A percentile compares a stretch with the other conserved stretches of the same genome.
phyloP scores from a whole-genome alignment of 2,888 invertebrate species.

The Fabriciana adippe region DNA sequence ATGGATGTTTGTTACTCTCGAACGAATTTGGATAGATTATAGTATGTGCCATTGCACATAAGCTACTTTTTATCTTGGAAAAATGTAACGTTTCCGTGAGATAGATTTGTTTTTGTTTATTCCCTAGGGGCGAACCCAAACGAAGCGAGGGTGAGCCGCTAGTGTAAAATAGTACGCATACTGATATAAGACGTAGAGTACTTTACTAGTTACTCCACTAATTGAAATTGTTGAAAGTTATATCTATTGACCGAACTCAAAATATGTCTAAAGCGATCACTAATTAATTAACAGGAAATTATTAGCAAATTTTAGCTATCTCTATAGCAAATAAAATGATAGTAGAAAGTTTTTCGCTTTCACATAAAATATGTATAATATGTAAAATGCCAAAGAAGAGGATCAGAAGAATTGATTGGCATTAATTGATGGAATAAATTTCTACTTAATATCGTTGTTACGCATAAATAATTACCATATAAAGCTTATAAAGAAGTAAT shows the following conservation, averaged over 20 bases:
- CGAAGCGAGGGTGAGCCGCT: too few species aligned
- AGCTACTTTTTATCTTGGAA: too few species aligned
- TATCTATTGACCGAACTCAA: not conserved
- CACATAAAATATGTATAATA: conserved; percentile 9
- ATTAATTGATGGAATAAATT: conserved; percentile 2
- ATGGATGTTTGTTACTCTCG: too few species aligned
- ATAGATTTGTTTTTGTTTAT: too few species aligned
- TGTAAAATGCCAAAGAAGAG: not conserved
- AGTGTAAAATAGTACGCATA: too few species aligned
- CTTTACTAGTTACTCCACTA: too few species aligned
- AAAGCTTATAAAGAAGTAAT: not conserved
- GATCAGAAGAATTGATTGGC: not conserved
- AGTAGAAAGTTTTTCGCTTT: conserved; percentile 13
- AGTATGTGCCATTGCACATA: too few species aligned
- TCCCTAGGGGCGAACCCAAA: too few species aligned
- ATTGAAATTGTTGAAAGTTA: too few species aligned
- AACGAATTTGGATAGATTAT: too few species aligned
- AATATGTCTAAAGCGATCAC: not conserved
- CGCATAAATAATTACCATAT: not conserved
- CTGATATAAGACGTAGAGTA: too few species aligned
- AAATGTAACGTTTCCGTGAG: too few species aligned
- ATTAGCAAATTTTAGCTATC: conserved; percentile 3
- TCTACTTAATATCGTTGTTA: not conserved
- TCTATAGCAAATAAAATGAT: conserved; percentile 4
- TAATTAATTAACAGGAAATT: conserved; percentile 18